Conservation (phyloP, 2,888 invertebrate genomes). For the Troilus luridus region DNA sequence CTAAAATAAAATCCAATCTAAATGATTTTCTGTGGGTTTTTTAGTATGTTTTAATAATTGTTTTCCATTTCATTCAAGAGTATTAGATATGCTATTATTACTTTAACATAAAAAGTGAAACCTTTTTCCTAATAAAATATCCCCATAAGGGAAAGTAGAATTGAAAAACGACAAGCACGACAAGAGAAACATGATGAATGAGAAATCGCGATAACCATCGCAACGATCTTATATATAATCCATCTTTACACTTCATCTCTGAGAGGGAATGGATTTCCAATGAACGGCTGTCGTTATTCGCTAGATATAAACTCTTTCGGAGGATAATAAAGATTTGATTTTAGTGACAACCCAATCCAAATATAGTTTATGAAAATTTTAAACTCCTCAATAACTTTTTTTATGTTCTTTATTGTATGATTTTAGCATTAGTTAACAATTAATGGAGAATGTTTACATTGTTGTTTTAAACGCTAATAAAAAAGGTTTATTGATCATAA, state of each 20-base stretch:
- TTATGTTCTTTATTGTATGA: too few relatives aligned
- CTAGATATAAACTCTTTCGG: neutral
- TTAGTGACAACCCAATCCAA: neutral
- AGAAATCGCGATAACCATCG: constrained; percentile 23
- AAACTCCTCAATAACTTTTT: too few relatives aligned
- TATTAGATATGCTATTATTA: neutral
- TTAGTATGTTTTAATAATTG: too few relatives aligned
- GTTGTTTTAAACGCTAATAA: too few relatives aligned
- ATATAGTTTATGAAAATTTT: too few relatives aligned
- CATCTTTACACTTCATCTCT: constrained; percentile 1
- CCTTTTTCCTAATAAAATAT: neutral
- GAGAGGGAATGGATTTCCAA: neutral
- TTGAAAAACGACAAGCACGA: neutral
- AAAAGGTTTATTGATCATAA: too few relatives aligned
- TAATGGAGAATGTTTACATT: too few relatives aligned
- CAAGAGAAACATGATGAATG: constrained; percentile 15
- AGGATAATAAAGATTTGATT: neutral
- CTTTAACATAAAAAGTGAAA: neutral
- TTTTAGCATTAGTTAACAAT: too few relatives aligned
- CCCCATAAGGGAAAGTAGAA: neutral
- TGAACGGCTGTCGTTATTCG: neutral
- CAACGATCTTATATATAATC: neutral
- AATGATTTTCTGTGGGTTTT: too few relatives aligned
- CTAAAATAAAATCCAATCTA: too few relatives aligned
- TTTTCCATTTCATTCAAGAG: too few relatives aligned